Percentiles rank a stretch among this genome's conserved stretches.
Evolutionary conservation across 2,113 vertebrate species (phyloP).

Genomic region (Myotis lucifugus): DNA sequence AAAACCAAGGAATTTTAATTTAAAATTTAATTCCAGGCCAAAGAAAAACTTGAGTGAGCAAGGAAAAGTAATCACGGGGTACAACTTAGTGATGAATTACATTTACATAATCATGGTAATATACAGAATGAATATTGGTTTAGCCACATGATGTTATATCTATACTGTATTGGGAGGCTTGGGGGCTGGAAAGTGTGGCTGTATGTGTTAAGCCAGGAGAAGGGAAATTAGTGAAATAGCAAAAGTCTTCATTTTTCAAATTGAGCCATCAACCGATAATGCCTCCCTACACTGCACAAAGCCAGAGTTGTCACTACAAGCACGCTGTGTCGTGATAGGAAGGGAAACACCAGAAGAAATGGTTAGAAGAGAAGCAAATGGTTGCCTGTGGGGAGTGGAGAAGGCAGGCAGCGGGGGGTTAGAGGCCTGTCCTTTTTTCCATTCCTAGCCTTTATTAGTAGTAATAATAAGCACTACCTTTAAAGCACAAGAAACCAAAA

Average conservation of each 20-base stretch:
- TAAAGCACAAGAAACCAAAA: constrained; percentile 13
- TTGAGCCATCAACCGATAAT: not conserved
- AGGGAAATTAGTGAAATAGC: not conserved
- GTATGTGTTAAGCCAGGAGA: not conserved
- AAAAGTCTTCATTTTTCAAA: constrained; percentile 12
- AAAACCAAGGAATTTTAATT: not conserved
- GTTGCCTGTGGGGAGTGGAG: not conserved
- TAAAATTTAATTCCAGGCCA: constrained; percentile 13
- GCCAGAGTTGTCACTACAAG: not conserved
- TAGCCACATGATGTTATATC: not conserved
- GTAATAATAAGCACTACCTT: not conserved
- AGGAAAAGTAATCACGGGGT: not conserved
- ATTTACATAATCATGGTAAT: not conserved
- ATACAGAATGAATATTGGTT: not conserved
- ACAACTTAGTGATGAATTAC: not conserved
- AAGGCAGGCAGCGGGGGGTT: not conserved
- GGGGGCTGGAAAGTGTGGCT: not conserved
- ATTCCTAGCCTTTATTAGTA: not conserved
- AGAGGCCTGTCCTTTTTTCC: not conserved
- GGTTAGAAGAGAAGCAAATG: not conserved
- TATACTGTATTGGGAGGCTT: not conserved
- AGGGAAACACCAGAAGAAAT: not conserved
- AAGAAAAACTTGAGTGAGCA: constrained; percentile 15
- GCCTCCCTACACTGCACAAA: not conserved
- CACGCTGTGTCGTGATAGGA: not conserved